Conservation (phyloP, 2,888 invertebrate species). For the Abscondita cerata region DNA sequence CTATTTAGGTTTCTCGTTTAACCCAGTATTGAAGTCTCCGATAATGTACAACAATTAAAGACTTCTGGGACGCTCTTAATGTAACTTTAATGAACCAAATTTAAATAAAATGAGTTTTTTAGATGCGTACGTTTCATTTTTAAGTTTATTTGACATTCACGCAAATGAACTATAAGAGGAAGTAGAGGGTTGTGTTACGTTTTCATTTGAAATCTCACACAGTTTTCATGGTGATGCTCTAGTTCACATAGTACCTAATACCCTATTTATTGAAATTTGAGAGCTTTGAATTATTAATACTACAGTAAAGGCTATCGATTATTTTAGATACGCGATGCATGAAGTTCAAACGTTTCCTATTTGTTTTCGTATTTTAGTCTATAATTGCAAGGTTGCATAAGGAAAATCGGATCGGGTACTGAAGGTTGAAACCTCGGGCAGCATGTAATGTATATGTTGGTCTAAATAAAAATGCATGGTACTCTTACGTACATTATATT, state of each 20-base stretch:
- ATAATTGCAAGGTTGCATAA: not conserved
- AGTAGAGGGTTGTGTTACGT: slow-evolving; percentile 1
- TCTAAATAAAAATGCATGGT: no score
- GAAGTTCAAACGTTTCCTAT: slow-evolving; percentile 9
- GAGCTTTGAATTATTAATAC: slow-evolving; percentile 4
- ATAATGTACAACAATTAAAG: no score
- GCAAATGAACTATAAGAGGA: no score
- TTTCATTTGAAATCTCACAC: not conserved
- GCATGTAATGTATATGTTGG: no score
- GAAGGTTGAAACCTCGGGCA: not conserved
- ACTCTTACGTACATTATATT: no score
- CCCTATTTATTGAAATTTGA: slow-evolving; percentile 5
- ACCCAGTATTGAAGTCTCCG: not conserved
- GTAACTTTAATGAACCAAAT: no score
- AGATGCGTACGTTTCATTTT: no score
- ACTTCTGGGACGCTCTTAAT: no score
- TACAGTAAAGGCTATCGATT: not conserved
- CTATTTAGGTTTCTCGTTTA: not conserved
- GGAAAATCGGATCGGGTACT: not conserved
- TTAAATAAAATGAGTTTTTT: no score
- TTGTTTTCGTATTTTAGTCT: not conserved
- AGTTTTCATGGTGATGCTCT: slow-evolving; percentile 8
- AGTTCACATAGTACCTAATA: slow-evolving; percentile 11
- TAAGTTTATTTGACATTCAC: no score
- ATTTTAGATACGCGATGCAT: slow-evolving; percentile 1